A percentile compares a stretch with the other conserved stretches of the same genome.
Conservation (phyloP, 1,140 invertebrate species). For the Pteromalus puparum region DNA sequence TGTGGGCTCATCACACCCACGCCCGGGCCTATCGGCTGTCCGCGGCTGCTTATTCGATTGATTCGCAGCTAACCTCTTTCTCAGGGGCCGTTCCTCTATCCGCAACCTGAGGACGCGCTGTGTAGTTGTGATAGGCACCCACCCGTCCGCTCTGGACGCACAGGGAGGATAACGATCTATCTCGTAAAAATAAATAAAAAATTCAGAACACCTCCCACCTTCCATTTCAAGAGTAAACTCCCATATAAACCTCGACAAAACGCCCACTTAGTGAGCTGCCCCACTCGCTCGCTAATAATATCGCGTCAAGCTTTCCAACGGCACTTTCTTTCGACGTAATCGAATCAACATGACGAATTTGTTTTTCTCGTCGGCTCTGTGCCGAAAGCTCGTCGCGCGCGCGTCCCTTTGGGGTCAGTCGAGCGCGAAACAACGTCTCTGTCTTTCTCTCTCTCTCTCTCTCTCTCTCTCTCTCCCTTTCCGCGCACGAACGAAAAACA, state of each 20-base stretch:
- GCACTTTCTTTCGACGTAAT: slow-evolving; percentile 16
- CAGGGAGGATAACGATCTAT: no score
- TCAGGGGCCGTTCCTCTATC: no score
- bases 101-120: no score
- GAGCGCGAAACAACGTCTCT: slow-evolving; percentile 36
- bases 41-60: no score
- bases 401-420: neutral
- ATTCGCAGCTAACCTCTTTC: no score
- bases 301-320: neutral
- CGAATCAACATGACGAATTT: slow-evolving; percentile 40
- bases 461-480: neutral
- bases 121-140: no score
- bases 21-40: no score
- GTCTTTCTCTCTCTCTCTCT: neutral
- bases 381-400: neutral
- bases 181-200: no score
- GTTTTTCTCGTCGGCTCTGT: slow-evolving; percentile 3
- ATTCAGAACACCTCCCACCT: no score
- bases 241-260: neutral
- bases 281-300: neutral
- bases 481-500: slow-evolving; percentile 21
- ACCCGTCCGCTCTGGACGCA: no score
- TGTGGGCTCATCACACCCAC: no score
- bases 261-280: neutral
- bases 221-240: neutral